Percentiles rank a stretch among this genome's conserved stretches.
Evolutionary conservation across 2,888 invertebrate genomes (phyloP).

Genomic region (Apoda limacodes): DNA sequence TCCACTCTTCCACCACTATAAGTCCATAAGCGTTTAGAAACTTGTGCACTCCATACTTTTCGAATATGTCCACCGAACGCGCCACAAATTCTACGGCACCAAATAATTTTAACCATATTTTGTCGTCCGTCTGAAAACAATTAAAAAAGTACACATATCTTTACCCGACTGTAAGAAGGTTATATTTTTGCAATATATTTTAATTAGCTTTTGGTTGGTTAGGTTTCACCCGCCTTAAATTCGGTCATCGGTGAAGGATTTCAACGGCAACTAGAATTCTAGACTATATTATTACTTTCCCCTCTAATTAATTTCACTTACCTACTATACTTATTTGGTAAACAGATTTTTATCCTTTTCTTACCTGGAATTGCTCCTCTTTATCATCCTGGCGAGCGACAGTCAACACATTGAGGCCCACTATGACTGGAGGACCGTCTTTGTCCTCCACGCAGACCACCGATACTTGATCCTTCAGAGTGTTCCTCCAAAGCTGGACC

Average conservation of each 20-base stretch:
- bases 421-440: slow-evolving; percentile 27
- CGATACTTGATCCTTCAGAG: slow-evolving; percentile 41
- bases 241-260: no score
- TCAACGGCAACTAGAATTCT: no score
- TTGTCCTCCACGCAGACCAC: slow-evolving; percentile 49
- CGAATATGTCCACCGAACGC: slow-evolving; percentile 44
- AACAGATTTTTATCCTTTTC: no score
- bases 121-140: slow-evolving; percentile 49
- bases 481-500: slow-evolving; percentile 44
- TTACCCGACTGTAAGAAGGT: no score
- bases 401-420: slow-evolving; percentile 52
- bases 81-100: slow-evolving; percentile 56
- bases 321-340: no score
- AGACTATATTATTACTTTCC: no score
- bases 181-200: no score
- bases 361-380: slow-evolving; percentile 48
- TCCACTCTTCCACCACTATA: slow-evolving; percentile 52
- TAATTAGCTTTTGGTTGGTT: no score
- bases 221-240: no score
- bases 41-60: slow-evolving; percentile 40
- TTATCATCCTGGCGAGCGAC: slow-evolving; percentile 41
- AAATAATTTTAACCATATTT: slow-evolving; percentile 49
- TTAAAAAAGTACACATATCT: no score
- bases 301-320: no score
- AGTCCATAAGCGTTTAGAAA: slow-evolving; percentile 59